Evolutionary conservation across 1,140 invertebrate genomes (phyloP), one percentile per base, ranked within the genome.

Genomic region (Drusus annulatus): DNA sequence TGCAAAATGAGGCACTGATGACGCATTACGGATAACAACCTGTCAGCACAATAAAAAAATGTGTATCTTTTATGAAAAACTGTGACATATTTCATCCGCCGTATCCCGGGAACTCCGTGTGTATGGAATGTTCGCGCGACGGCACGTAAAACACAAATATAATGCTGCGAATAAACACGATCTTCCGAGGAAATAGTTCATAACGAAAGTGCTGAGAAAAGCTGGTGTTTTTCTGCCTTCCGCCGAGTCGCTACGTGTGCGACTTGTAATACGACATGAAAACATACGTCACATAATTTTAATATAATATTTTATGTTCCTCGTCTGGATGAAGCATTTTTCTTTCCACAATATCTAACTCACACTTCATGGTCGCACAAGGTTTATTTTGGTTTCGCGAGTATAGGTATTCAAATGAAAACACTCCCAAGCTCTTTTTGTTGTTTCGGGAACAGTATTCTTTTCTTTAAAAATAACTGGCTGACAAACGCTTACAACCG

Each of bases 141-240:
- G 36, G 63, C 63, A 68, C 63, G 63, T 50, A 68, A 62, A 68
- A 68, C 63, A 68, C 63, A 68, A 68, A 68, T 62, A 68, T 68
- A 65, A 68, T 68, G 63, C 63, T 31, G 63, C 28, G 31, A 31
- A 68, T 68, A 68, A 68, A 68, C 28, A 68, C 63, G 31, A 68
- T 68, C 28, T 36, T 17, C 63, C 28, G 13, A 19, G 28, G 31
- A 50, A 63, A 68, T 68, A 68, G 63, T 68, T 68, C 63, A 68
- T 68, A 68, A 63, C 60, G 31, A 36, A 36, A 25, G 58, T 19
- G 58, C n/a, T n/a, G n/a, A n/a, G 21, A 21, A 23, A 62, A 62
- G 25, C 21, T 13, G 23, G 58, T 62, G n/a, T 68, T 50, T 68
- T 16, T 36, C 28, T 5, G n/a, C 63, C 63, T 15, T 68, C 36